Base-by-base conservation (phyloP, 1,140 invertebrate species). In the Argopecten irradians region DNA sequence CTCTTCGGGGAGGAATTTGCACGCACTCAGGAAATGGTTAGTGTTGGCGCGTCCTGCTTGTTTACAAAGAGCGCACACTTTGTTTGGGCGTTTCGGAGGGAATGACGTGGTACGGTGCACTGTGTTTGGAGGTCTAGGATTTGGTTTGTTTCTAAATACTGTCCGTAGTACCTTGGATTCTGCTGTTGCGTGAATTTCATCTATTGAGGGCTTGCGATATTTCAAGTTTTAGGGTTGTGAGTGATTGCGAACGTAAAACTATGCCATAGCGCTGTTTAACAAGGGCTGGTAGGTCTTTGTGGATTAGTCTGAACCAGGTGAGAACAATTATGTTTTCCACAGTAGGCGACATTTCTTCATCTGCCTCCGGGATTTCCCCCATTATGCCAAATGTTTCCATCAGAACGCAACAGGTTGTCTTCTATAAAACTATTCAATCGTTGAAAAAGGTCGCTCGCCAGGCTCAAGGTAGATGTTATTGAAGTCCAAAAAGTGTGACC, bases 181-280 rank as follows among this genome's bases (percentile, higher is more conserved):
- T 82, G 35, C 35, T 11, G 55, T 34, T 11, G 86, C 36, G 84
- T 89, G 87, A 55, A 91, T 87, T 87, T 90, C 86, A n/a, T 90
- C 87, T 33, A 91, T 34, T 36, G 88, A 84, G 19, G 7, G 88
- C 89, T 32, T 88, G 87, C 11, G 83, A 90, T 36, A 91, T 91
- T 85, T 91, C 87, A 8, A 87, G 87, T 87, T 92, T 89, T 16
- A 91, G 28, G 39, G 85, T 87, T 9, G 89, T 85, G 83, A 91
- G 35, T 2, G 87, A 90, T 46, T 86, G 19, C 28, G 90, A 87
- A 1, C 91, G 85, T 11, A 91, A 39, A 22, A 91, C 92, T 9
- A 89, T 88, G 7, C 89, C 91, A 85, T 92, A 92, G 16, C 89
- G 71, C 86, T 93, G 92, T 83, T 92, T 91, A 5, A 93, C 89